phyloP scores from a whole-genome alignment of 1,140 invertebrate genomes.

The Homarus americanus region DNA sequence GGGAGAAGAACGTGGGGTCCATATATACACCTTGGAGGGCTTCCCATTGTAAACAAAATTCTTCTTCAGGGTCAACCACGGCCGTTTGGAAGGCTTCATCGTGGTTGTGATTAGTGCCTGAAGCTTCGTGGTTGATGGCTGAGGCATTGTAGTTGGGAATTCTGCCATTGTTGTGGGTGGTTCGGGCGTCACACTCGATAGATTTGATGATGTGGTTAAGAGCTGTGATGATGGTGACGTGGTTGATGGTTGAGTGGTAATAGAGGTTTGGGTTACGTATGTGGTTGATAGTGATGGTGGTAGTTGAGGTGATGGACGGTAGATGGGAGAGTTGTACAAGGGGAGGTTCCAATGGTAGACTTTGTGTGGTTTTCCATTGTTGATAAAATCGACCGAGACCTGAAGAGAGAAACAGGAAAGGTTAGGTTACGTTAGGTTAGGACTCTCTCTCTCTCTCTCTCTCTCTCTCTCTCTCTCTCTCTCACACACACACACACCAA shows the following conservation, averaged over 20 bases:
- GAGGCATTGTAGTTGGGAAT: neutral
- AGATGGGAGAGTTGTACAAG: neutral
- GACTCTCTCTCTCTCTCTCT: too few species aligned
- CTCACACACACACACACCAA: too few species aligned
- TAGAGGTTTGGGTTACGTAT: neutral
- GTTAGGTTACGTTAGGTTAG: too few species aligned
- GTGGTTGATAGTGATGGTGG: neutral
- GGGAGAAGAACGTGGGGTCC: too few species aligned
- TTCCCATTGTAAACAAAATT: neutral
- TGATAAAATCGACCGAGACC: neutral
- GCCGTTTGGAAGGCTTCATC: neutral
- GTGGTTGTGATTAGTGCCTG: neutral
- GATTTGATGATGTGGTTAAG: too few species aligned
- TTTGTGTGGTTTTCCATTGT: neutral
- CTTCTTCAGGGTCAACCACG: neutral
- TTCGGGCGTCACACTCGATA: too few species aligned
- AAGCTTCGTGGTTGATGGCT: neutral
- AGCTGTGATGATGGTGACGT: too few species aligned
- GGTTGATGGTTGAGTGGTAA: neutral
- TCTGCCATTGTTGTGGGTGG: too few species aligned
- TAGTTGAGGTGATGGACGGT: neutral
- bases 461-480: too few species aligned
- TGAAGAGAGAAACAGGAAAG: neutral
- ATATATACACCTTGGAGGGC: neutral
- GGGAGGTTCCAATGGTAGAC: neutral